Conservation (phyloP, 2,888 invertebrate genomes). For the Oligia latruncula region DNA sequence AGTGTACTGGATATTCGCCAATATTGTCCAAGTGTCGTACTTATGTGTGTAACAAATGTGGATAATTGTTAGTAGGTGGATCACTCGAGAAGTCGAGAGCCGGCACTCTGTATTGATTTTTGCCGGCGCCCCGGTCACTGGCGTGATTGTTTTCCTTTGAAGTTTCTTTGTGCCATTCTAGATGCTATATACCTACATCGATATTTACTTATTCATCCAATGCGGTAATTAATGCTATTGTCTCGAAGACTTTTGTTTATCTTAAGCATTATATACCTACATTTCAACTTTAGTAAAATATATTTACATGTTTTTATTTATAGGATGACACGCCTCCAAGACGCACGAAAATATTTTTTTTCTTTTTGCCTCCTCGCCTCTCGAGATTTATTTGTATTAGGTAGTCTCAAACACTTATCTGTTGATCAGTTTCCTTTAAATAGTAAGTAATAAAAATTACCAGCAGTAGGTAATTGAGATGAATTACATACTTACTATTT, state of each 20-base stretch:
- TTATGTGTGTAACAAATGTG: constrained; percentile 43
- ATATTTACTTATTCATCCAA: constrained; percentile 14
- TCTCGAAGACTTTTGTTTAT: constrained; percentile 6
- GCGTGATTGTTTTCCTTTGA: constrained; percentile 74
- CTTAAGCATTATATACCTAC: neutral
- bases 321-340: constrained; percentile 27
- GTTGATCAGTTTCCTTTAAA: neutral
- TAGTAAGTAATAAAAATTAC: neutral
- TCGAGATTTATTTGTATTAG: neutral
- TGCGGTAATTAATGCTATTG: constrained; percentile 4
- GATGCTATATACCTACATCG: constrained; percentile 21
- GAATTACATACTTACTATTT: neutral
- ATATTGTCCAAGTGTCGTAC: constrained; percentile 50
- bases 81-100: constrained; percentile 42
- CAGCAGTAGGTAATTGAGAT: too few relatives aligned
- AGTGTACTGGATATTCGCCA: constrained; percentile 71
- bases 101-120: constrained; percentile 84
- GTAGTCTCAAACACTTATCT: too few relatives aligned
- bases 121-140: constrained; percentile 76
- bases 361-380: neutral
- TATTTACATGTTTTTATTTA: constrained; percentile 40
- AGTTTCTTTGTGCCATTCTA: constrained; percentile 68
- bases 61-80: constrained; percentile 9
- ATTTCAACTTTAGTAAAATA: neutral
- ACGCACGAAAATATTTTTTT: constrained; percentile 4